phyloP scores from a whole-genome alignment of 2,113 vertebrate genomes.

The Pseudonaja textilis region DNA sequence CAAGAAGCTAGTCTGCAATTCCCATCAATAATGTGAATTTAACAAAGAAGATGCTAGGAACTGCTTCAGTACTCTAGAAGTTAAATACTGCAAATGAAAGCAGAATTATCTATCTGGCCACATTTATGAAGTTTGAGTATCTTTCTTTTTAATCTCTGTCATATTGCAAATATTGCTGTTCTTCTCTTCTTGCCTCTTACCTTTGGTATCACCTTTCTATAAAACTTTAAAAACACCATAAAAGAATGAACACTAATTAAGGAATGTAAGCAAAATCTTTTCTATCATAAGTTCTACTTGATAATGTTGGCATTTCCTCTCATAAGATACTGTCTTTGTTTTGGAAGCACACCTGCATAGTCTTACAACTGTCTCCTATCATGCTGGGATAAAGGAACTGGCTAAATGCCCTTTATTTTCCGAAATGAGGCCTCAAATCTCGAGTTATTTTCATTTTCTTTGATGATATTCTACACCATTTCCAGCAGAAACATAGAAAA shows the following conservation, averaged over 20 bases:
- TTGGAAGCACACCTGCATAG: neutral
- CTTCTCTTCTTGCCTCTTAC: neutral
- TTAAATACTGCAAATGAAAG: neutral
- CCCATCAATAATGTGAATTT: neutral
- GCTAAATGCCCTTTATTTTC: slow-evolving; percentile 17
- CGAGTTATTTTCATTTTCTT: slow-evolving; percentile 7
- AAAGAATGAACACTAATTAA: neutral
- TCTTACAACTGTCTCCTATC: neutral
- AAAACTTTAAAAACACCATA: neutral
- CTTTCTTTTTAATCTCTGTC: neutral
- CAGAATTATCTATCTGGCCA: neutral
- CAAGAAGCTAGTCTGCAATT: neutral
- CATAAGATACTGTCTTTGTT: neutral
- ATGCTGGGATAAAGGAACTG: slow-evolving; percentile 10
- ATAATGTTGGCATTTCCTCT: neutral
- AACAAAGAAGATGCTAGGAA: neutral
- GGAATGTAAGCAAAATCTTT: neutral
- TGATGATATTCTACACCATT: slow-evolving; percentile 19
- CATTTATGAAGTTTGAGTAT: neutral
- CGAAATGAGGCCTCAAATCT: slow-evolving; percentile 17
- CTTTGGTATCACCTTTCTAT: neutral
- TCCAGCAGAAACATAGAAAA: slow-evolving; percentile 50
- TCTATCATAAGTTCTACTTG: neutral
- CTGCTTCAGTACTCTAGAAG: neutral
- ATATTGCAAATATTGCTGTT: neutral